These are phyloP conservation scores for Prionchulus punctatus DNA, from an alignment of 2,888 invertebrate genomes.

Conservation along the genomic window DNA sequence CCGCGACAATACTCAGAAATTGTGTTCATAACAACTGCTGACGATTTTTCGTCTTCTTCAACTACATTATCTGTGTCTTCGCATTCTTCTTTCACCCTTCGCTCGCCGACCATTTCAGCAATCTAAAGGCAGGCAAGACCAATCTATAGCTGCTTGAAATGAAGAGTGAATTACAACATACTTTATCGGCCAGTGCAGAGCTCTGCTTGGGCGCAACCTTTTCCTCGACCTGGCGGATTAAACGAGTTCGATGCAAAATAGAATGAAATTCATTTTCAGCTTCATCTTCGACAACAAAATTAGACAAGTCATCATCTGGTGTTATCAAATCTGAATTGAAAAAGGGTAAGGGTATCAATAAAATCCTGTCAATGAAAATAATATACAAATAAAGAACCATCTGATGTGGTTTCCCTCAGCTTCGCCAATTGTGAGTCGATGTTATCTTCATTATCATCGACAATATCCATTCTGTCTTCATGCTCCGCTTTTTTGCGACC, in stretches of 20 bases:
- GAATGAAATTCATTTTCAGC: conserved; percentile 24
- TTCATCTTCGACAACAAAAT: conserved; percentile 22
- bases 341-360: too few species aligned
- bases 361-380: too few species aligned
- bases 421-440: neutral
- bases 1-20: conserved; percentile 29
- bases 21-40: conserved; percentile 23
- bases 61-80: neutral
- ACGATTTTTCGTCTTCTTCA: neutral
- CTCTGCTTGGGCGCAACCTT: neutral
- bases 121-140: too few species aligned
- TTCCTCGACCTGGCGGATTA: neutral
- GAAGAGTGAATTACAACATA: too few species aligned
- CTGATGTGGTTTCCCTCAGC: too few species aligned
- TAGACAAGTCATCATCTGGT: neutral
- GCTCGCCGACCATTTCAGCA: too few species aligned
- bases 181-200: too few species aligned
- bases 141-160: too few species aligned
- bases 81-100: conserved; percentile 6
- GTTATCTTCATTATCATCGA: neutral
- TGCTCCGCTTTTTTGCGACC: conserved; percentile 3
- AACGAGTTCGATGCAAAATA: conserved; percentile 14
- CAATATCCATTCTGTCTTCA: neutral
- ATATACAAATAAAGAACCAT: too few species aligned
- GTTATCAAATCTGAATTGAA: too few species aligned